Base-by-base conservation (phyloP, 2,797 vertebrate genomes). In the Enteromius argenteus region DNA sequence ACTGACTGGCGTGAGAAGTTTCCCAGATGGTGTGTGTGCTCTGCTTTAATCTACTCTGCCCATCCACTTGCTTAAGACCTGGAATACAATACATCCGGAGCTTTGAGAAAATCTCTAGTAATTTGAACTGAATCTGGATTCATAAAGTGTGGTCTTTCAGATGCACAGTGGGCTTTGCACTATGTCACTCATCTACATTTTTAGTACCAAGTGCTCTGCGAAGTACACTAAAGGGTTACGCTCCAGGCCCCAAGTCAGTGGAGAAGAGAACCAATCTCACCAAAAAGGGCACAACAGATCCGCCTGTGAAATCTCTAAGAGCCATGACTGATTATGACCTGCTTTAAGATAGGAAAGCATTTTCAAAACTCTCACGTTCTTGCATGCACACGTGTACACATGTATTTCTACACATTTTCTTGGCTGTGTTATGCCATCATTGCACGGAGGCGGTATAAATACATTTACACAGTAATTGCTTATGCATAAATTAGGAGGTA, bases 321-420 rank as follows among this genome's bases (percentile, higher is more conserved):
- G 93, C 91, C 91, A 92, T 91, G 88, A 91, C 90, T 91, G 93
- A 93, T 94, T 92, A 91, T 90, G 86, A 91, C 91, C 90, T 94
- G 90, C 90, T 90, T 94, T 92, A 92, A 85, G 86, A 87, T 90
- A 91, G 14, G 17, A 32, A 78, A 90, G 15, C 9, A n/a, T 80
- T 80, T 39, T n/a, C 53, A 39, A 68, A 37, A 71, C 49, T 14
- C 13, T 80, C 66, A 21, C 17, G 11, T 60, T 46, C 0, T 2
- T 60, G 23, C 23, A 56, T 13, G 6, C 67, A 49, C 79, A 68
- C 14, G 17, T 66, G 23, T 15, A 69, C 37, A 17, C 79, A 39
- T 27, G 53, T 11, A 71, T 39, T 3, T 53, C n/a, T 21, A 37
- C 19, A 19, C 1, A 5, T 21, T 79, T 79, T 49, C 58, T 77